A percentile compares a stretch with the other conserved stretches of the same genome.
Conservation (phyloP, 2,888 invertebrate genomes). For the Sphaeridia pumilis region DNA sequence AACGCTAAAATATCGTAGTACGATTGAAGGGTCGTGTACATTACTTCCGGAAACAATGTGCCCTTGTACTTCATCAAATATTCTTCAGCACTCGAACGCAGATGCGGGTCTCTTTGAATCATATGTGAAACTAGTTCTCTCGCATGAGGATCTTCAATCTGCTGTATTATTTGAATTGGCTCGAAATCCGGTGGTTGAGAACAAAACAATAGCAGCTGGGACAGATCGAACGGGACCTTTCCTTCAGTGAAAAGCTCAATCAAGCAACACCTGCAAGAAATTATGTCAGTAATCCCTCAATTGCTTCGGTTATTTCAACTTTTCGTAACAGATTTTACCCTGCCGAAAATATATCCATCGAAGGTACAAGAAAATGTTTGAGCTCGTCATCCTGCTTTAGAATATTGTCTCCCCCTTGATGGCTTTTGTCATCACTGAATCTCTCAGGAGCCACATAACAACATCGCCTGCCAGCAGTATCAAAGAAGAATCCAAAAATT, state of each 20-base stretch:
- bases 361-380: slow-evolving; percentile 69
- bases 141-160: slow-evolving; percentile 64
- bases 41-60: slow-evolving; percentile 84
- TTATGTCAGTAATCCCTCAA: too few relatives aligned
- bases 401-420: slow-evolving; percentile 32
- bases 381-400: slow-evolving; percentile 48
- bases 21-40: slow-evolving; percentile 85
- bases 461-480: slow-evolving; percentile 80
- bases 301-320: too few relatives aligned
- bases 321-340: too few relatives aligned
- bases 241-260: slow-evolving; percentile 95
- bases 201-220: slow-evolving; percentile 76
- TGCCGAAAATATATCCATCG: slow-evolving; percentile 96
- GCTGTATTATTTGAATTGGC: slow-evolving; percentile 60
- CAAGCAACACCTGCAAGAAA: slow-evolving; percentile 76
- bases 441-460: slow-evolving; percentile 97
- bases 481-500: slow-evolving; percentile 98
- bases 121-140: slow-evolving; percentile 53
- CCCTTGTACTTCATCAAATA: slow-evolving; percentile 78
- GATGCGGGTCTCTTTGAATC: slow-evolving; percentile 70
- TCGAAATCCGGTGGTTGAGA: slow-evolving; percentile 68
- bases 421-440: slow-evolving; percentile 37
- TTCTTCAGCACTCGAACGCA: slow-evolving; percentile 71
- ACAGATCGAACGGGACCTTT: slow-evolving; percentile 82
- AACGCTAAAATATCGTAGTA: slow-evolving; percentile 45